These are phyloP conservation scores for Drosophila rhopaloa DNA, from an alignment of 1,140 invertebrate species.

Conservation along the genomic window DNA sequence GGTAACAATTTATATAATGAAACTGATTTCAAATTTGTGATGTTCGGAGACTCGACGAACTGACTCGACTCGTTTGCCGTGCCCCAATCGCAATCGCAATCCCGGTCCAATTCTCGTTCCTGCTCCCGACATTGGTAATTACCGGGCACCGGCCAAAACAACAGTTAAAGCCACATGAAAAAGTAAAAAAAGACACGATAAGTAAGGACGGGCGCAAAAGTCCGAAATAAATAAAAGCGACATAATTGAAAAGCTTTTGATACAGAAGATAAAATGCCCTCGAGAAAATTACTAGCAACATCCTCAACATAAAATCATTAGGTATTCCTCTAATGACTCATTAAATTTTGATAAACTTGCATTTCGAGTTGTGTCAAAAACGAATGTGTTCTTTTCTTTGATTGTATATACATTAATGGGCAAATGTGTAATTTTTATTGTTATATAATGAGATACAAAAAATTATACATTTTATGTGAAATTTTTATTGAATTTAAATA, in stretches of 20 bases:
- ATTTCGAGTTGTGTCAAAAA: no score
- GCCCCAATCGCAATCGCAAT: slow-evolving; percentile 20
- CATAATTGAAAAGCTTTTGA: slow-evolving; percentile 10
- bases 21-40: slow-evolving; percentile 79
- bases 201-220: slow-evolving; percentile 11
- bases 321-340: no score
- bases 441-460: no score
- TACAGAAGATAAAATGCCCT: neutral
- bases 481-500: no score
- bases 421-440: no score
- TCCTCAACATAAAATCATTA: no score
- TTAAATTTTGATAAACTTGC: no score
- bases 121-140: slow-evolving; percentile 48
- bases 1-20: slow-evolving; percentile 83
- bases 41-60: slow-evolving; percentile 43
- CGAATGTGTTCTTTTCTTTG: no score
- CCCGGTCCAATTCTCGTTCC: slow-evolving; percentile 31
- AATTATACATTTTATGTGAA: no score
- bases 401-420: no score
- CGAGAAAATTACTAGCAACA: neutral
- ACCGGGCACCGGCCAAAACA: slow-evolving; percentile 45
- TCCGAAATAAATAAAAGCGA: slow-evolving; percentile 16
- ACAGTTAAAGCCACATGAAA: slow-evolving; percentile 62
- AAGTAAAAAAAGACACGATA: slow-evolving; percentile 15
- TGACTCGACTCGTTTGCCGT: slow-evolving; percentile 34